Conservation (phyloP, 2,888 invertebrate genomes). For the Lagria hirta region DNA sequence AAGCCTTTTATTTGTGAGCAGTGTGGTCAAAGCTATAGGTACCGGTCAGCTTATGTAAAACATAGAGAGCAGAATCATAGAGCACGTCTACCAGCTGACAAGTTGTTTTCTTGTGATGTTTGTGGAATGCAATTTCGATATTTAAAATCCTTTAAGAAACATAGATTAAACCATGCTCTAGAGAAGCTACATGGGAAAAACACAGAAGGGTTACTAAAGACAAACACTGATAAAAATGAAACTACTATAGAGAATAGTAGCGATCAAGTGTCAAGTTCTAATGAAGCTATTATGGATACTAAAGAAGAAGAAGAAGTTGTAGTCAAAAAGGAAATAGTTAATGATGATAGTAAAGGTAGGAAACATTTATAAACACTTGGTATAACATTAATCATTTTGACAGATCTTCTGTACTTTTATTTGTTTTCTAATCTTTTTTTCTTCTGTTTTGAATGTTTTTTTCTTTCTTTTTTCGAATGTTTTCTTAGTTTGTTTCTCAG, state of each 20-base stretch:
- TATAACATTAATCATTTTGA: too few species aligned
- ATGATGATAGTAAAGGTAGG: too few species aligned
- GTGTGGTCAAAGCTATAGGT: conserved; percentile 85
- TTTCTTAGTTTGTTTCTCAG: too few species aligned
- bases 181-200: conserved; percentile 76
- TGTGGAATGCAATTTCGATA: conserved; percentile 91
- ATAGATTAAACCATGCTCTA: conserved; percentile 81
- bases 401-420: too few species aligned
- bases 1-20: conserved; percentile 91
- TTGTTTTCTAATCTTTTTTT: too few species aligned
- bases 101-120: conserved; percentile 87
- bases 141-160: conserved; percentile 87
- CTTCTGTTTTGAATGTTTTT: too few species aligned
- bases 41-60: conserved; percentile 80
- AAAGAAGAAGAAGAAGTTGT: conserved; percentile 39
- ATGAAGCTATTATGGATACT: conserved; percentile 53
- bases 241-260: conserved; percentile 44
- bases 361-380: too few species aligned
- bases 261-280: conserved; percentile 53
- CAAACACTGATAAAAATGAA: conserved; percentile 17
- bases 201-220: conserved; percentile 36
- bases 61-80: conserved; percentile 89
- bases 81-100: conserved; percentile 83
- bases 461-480: too few species aligned
- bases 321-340: conserved; percentile 38